phyloP scores from a whole-genome alignment of 2,113 vertebrate genomes.

The Salvelinus sp. region DNA sequence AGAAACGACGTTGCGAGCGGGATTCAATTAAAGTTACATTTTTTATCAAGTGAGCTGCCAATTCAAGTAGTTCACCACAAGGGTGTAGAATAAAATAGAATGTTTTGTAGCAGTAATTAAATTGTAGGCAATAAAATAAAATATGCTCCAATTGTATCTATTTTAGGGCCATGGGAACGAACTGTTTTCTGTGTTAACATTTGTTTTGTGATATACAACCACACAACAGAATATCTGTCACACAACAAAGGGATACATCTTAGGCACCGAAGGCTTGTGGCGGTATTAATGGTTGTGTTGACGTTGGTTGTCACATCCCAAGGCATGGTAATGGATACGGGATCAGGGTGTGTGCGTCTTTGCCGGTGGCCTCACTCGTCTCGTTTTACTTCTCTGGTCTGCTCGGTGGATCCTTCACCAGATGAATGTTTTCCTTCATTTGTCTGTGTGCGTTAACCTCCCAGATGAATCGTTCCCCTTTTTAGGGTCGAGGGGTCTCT shows the following conservation, averaged over 20 bases:
- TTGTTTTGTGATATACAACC: constrained; percentile 24
- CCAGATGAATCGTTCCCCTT: constrained; percentile 38
- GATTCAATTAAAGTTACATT: constrained; percentile 62
- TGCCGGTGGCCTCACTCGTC: too few relatives aligned
- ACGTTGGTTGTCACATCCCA: constrained; percentile 50
- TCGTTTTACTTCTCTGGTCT: too few relatives aligned
- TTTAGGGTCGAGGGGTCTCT: constrained; percentile 27
- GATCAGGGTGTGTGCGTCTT: constrained; percentile 16
- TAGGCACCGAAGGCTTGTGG: constrained; percentile 38
- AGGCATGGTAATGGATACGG: constrained; percentile 47
- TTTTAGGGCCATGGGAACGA: constrained; percentile 28
- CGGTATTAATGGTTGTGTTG: constrained; percentile 59
- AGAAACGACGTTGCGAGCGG: constrained; percentile 44
- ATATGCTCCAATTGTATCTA: not conserved
- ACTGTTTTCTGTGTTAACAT: not conserved
- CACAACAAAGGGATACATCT: constrained; percentile 32
- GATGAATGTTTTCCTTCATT: too few relatives aligned
- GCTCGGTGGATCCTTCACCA: too few relatives aligned
- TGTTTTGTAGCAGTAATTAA: constrained; percentile 44
- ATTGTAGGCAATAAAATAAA: not conserved
- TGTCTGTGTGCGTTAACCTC: not conserved
- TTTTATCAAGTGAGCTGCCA: constrained; percentile 55
- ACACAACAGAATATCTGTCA: constrained; percentile 39
- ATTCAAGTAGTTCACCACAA: constrained; percentile 27
- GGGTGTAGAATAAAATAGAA: not conserved